A percentile compares a stretch with the other conserved stretches of the same genome.
Conservation (phyloP, 2,888 invertebrate species). For the Heteromurus nitidus region DNA sequence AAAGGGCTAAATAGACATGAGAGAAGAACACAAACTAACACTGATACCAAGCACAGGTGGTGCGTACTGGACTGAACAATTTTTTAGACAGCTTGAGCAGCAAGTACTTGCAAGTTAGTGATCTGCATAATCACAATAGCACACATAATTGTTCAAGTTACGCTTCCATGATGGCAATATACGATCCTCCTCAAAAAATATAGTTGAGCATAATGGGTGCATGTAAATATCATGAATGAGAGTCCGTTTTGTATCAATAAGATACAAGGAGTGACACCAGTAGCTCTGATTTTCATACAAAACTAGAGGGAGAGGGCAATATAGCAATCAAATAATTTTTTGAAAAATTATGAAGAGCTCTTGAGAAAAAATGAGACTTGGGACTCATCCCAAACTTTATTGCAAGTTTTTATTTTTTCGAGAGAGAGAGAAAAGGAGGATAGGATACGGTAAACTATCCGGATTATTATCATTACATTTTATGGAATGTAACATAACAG, state of each 20-base stretch:
- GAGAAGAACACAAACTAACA: neutral
- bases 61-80: neutral
- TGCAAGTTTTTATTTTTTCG: neutral
- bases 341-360: slow-evolving; percentile 53
- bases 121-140: slow-evolving; percentile 16
- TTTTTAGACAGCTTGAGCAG: neutral
- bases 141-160: slow-evolving; percentile 1
- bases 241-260: neutral
- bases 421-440: slow-evolving; percentile 29
- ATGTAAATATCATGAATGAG: neutral
- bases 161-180: slow-evolving; percentile 2
- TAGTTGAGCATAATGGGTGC: neutral
- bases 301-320: slow-evolving; percentile 2
- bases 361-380: slow-evolving; percentile 25
- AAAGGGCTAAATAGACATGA: neutral
- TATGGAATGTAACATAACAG: neutral
- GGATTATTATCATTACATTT: neutral
- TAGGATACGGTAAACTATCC: neutral
- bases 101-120: neutral
- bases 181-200: neutral
- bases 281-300: neutral
- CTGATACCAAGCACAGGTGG: neutral
- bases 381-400: slow-evolving; percentile 25
- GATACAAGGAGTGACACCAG: neutral
- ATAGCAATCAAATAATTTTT: slow-evolving; percentile 37